Evolutionary conservation across 2,888 invertebrate species (phyloP).

Genomic region (Cheilosia soror): DNA sequence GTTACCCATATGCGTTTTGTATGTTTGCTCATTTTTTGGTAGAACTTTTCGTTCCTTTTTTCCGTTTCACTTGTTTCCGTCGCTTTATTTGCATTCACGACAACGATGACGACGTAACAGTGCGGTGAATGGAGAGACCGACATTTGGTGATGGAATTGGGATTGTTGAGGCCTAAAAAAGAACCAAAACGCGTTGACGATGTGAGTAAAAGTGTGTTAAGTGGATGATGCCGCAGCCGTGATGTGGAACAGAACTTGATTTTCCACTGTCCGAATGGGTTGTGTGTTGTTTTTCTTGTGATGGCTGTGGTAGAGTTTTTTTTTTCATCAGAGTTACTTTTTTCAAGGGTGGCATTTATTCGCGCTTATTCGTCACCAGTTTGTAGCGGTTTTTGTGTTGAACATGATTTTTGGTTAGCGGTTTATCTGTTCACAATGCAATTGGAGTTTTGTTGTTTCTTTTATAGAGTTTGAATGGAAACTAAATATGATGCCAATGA

Average conservation of each 20-base stretch:
- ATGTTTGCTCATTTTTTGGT: slow-evolving; percentile 52
- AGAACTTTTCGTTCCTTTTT: slow-evolving; percentile 45
- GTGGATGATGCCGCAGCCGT: slow-evolving; percentile 61
- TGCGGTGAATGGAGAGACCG: slow-evolving; percentile 66
- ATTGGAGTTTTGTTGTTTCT: slow-evolving; percentile 18
- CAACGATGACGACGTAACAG: slow-evolving; percentile 50
- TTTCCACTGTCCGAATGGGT: slow-evolving; percentile 46
- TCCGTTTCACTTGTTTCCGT: slow-evolving; percentile 50
- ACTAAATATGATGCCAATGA: not conserved
- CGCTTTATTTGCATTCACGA: slow-evolving; percentile 69
- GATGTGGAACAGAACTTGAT: slow-evolving; percentile 63
- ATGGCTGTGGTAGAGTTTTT: slow-evolving; percentile 22
- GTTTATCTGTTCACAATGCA: slow-evolving; percentile 52
- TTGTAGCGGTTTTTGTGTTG: slow-evolving; percentile 73
- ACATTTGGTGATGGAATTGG: slow-evolving; percentile 66
- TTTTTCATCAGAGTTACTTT: slow-evolving; percentile 1
- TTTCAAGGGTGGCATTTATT: slow-evolving; percentile 25
- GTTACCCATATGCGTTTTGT: slow-evolving; percentile 77
- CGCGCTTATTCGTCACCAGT: slow-evolving; percentile 63
- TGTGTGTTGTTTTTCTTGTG: slow-evolving; percentile 47
- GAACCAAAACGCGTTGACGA: slow-evolving; percentile 50
- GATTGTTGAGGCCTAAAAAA: slow-evolving; percentile 22
- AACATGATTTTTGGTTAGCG: slow-evolving; percentile 62
- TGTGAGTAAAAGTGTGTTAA: slow-evolving; percentile 74
- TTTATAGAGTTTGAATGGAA: slow-evolving; percentile 1